phyloP scores from a whole-genome alignment of 2,113 vertebrate genomes.

The Protomyctophum bolini region DNA sequence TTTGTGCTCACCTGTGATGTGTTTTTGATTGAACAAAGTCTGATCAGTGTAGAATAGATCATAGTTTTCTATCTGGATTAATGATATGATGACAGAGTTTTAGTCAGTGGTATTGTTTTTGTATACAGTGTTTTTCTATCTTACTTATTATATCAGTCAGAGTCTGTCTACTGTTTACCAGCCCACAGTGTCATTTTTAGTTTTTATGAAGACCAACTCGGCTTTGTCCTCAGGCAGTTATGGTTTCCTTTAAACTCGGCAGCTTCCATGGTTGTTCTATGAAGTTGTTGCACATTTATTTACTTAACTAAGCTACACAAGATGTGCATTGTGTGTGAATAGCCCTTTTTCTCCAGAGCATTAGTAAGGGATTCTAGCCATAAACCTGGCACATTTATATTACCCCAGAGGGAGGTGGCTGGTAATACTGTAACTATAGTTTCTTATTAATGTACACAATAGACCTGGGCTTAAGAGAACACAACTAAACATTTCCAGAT shows the following conservation, averaged over 20 bases:
- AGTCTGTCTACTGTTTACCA: constrained; percentile 44
- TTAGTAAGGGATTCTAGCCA: constrained; percentile 32
- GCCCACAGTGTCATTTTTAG: constrained; percentile 45
- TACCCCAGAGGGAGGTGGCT: constrained; percentile 29
- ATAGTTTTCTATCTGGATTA: constrained; percentile 7
- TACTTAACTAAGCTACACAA: constrained; percentile 31
- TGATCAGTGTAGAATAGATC: constrained; percentile 6
- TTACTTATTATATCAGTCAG: background rate
- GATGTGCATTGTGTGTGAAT: constrained; percentile 37
- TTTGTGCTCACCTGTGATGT: background rate
- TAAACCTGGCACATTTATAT: constrained; percentile 41
- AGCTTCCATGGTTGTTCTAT: constrained; percentile 34
- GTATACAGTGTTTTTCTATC: constrained; percentile 7
- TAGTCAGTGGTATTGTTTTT: constrained; percentile 23
- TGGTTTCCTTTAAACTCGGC: constrained; percentile 32
- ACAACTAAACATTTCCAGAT: constrained; percentile 36
- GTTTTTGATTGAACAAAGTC: background rate
- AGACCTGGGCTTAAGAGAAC: constrained; percentile 40
- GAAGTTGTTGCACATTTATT: constrained; percentile 38
- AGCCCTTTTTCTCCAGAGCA: constrained; percentile 25
- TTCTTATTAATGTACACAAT: constrained; percentile 31
- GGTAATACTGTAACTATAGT: constrained; percentile 27
- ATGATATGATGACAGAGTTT: constrained; percentile 3
- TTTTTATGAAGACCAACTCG: constrained; percentile 67
- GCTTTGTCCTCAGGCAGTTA: constrained; percentile 49